phyloP scores from a whole-genome alignment of 2,888 invertebrate species.

The Schizaphis graminum region DNA sequence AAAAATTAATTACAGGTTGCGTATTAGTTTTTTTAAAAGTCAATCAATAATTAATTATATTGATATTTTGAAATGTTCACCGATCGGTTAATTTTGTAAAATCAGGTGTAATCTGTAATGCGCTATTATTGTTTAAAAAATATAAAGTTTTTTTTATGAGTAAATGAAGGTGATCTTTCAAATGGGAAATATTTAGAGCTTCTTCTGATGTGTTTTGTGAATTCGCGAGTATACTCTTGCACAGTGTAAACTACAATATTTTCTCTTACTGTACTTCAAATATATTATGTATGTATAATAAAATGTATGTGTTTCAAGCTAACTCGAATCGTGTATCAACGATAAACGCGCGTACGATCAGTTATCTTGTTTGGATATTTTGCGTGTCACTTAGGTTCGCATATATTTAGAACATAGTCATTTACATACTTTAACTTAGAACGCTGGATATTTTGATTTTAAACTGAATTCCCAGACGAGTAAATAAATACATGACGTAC shows the following conservation, averaged over 20 bases:
- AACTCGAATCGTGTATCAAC: not conserved
- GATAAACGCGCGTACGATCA: not conserved
- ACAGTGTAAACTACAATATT: not conserved
- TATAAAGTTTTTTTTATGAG: not conserved
- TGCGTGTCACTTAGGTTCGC: slow-evolving; percentile 1
- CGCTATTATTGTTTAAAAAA: not conserved
- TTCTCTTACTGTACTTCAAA: not conserved
- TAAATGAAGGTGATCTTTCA: not conserved
- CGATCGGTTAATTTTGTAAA: not conserved
- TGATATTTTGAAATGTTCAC: not conserved
- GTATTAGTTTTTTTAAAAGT: too few species aligned
- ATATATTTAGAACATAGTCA: not conserved
- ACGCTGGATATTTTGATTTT: not conserved
- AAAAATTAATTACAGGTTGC: too few species aligned
- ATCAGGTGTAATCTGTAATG: not conserved
- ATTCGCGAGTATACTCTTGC: not conserved
- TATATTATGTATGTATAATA: not conserved
- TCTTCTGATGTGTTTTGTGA: not conserved
- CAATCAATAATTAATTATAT: not conserved
- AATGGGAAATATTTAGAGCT: not conserved
- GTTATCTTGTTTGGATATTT: slow-evolving; percentile 12
- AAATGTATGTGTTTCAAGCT: not conserved
- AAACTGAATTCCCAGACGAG: not conserved
- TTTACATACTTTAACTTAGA: not conserved
- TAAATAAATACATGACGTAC: not conserved